These are phyloP conservation scores for Lota lota DNA, from an alignment of 2,113 vertebrate genomes.

Conservation along the genomic window DNA sequence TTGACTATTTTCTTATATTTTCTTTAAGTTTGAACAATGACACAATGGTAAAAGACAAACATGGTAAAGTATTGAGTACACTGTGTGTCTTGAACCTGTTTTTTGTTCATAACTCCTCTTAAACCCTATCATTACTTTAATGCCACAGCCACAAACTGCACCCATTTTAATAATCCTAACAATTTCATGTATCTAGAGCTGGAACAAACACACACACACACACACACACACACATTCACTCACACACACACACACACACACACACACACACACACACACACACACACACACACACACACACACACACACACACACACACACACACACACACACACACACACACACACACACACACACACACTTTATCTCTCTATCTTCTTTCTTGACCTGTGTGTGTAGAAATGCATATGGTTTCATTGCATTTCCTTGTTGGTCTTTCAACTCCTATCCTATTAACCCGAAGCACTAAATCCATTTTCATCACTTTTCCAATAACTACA, in stretches of 20 bases:
- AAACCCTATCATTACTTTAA: constrained; percentile 12
- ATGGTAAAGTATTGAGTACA: constrained; percentile 67
- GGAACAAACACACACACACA: background rate
- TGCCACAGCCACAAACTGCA: background rate
- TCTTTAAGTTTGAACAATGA: constrained; percentile 67
- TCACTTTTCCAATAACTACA: background rate
- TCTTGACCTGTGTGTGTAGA: constrained; percentile 9
- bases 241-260: background rate
- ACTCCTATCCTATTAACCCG: background rate
- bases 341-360: background rate
- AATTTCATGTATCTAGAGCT: too few relatives aligned
- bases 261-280: background rate
- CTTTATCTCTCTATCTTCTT: background rate
- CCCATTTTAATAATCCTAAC: background rate
- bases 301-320: background rate
- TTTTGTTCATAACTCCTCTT: constrained; percentile 17
- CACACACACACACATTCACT: background rate
- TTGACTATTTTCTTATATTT: constrained; percentile 46
- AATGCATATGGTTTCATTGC: constrained; percentile 8
- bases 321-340: background rate
- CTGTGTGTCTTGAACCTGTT: constrained; percentile 34
- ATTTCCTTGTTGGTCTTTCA: constrained; percentile 19
- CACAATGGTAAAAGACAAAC: constrained; percentile 46
- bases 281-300: background rate
- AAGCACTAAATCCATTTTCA: background rate